Percentiles rank a stretch among this genome's conserved stretches.
Evolutionary conservation across 2,797 vertebrate genomes (phyloP).

Genomic region (Crax fasciolata): DNA sequence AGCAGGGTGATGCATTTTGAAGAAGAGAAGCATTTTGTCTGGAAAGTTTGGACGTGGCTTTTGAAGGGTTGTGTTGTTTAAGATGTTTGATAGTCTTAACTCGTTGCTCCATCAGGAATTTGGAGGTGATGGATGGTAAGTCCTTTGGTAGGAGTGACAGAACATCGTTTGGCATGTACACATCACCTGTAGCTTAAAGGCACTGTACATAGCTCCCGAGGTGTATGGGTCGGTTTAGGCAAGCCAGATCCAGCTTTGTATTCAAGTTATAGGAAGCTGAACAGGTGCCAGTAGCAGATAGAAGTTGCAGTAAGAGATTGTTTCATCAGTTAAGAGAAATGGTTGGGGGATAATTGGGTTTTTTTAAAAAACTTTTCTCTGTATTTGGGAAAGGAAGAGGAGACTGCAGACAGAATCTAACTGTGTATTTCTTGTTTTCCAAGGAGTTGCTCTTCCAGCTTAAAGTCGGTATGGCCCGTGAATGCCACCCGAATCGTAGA

Average conservation of each 20-base stretch:
- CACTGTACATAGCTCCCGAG: background rate
- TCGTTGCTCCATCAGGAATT: background rate
- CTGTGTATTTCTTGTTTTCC: constrained; percentile 58
- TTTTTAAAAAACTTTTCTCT: background rate
- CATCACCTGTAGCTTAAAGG: background rate
- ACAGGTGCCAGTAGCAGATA: background rate
- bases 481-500: constrained; percentile 82
- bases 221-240: background rate
- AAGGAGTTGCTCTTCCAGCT: constrained; percentile 84
- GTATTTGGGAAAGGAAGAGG: background rate
- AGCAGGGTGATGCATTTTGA: background rate
- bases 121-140: background rate
- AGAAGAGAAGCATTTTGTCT: background rate
- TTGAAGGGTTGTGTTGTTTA: background rate
- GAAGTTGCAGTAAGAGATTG: background rate
- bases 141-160: background rate
- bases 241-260: background rate
- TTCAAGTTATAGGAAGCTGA: background rate
- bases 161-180: background rate
- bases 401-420: constrained; percentile 51
- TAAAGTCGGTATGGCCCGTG: constrained; percentile 88
- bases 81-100: background rate
- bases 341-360: fast-evolving
- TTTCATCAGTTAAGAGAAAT: background rate
- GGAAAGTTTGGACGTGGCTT: background rate